A percentile compares a stretch with the other conserved stretches of the same genome.
These are phyloP conservation scores for Drosophila navojoa DNA, from an alignment of 1,140 invertebrate species.

Conservation along the genomic window DNA sequence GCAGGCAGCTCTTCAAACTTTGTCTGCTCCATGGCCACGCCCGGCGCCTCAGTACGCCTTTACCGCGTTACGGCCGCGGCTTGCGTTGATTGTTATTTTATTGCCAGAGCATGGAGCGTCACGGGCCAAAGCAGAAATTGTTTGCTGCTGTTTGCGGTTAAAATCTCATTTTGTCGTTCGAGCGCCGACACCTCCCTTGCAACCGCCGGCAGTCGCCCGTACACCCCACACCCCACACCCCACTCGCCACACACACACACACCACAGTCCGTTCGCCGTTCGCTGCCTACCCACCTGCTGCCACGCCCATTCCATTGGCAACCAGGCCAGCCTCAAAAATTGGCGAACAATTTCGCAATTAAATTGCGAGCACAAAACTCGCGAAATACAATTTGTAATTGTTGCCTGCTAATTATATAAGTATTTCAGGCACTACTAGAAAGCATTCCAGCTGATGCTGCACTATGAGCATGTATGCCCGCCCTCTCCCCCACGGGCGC, in stretches of 20 bases:
- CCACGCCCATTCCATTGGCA: background rate
- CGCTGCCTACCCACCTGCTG: too few relatives aligned
- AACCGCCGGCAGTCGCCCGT: background rate
- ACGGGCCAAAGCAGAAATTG: slow-evolving; percentile 70
- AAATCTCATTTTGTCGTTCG: slow-evolving; percentile 70
- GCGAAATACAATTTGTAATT: slow-evolving; percentile 43
- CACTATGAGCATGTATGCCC: background rate
- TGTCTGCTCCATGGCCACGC: background rate
- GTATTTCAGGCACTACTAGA: slow-evolving; percentile 1
- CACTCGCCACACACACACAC: too few relatives aligned
- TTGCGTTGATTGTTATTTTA: slow-evolving; percentile 80
- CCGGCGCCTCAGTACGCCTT: slow-evolving; percentile 13
- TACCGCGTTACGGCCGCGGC: slow-evolving; percentile 57
- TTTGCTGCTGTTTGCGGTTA: slow-evolving; percentile 73
- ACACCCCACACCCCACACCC: too few relatives aligned
- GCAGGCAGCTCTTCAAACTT: background rate
- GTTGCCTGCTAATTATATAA: slow-evolving; percentile 40
- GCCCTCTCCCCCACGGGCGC: too few relatives aligned
- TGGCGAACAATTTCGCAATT: slow-evolving; percentile 46
- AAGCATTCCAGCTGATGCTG: background rate
- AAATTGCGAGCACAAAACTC: slow-evolving; percentile 49
- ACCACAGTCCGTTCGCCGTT: too few relatives aligned
- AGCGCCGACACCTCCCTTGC: slow-evolving; percentile 7
- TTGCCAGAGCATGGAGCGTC: slow-evolving; percentile 68
- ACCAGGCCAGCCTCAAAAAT: slow-evolving; percentile 32